phyloP scores from a whole-genome alignment of 2,797 vertebrate genomes.

The Sciurus vulgaris region DNA sequence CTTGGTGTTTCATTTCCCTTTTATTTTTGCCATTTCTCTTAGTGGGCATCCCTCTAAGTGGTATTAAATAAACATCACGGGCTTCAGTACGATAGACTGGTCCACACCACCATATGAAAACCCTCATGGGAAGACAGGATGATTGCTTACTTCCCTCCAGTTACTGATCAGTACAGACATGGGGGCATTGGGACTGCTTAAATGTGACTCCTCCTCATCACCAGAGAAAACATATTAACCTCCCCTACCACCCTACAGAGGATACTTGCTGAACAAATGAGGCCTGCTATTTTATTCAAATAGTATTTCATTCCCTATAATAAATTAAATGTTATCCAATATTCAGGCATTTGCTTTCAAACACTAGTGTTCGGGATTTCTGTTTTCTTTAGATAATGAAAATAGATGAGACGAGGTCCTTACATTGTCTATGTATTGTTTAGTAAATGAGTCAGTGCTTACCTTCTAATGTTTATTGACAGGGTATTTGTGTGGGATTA shows the following conservation, averaged over 20 bases:
- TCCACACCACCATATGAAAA: background rate
- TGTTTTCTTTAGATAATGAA: constrained; percentile 38
- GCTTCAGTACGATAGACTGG: background rate
- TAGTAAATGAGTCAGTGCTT: background rate
- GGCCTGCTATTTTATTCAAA: background rate
- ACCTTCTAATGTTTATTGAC: background rate
- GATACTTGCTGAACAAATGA: background rate
- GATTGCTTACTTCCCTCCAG: background rate
- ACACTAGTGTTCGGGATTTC: background rate
- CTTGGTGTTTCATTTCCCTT: background rate
- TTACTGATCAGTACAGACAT: background rate
- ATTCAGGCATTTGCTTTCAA: background rate
- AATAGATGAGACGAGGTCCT: background rate
- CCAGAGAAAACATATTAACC: background rate
- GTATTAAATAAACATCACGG: background rate
- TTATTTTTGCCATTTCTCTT: background rate
- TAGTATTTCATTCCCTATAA: background rate
- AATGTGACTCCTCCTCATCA: background rate
- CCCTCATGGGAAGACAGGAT: background rate
- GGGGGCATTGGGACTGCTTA: background rate
- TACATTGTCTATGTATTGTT: background rate
- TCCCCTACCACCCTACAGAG: background rate
- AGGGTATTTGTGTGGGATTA: background rate
- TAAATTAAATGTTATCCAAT: background rate
- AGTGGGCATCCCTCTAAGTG: background rate